Base-by-base conservation (phyloP, 2,888 invertebrate genomes). In the Diadegma fenestrale region DNA sequence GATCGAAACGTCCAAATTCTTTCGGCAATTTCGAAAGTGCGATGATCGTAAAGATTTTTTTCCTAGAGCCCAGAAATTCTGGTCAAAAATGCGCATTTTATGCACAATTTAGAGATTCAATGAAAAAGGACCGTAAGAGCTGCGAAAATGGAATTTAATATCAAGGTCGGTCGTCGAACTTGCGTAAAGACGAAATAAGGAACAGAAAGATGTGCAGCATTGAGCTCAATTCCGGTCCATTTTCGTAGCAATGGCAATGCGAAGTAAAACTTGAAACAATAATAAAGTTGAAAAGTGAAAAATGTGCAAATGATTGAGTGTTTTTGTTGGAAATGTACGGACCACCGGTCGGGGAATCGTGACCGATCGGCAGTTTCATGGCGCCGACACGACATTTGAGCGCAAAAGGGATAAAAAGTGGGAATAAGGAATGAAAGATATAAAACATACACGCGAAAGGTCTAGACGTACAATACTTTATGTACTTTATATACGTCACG, bases 311-410 rank as follows among this genome's bases (percentile, higher is more conserved):
- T 26, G 22, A 17, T 8, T 17, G 12, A 30, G 8, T 61, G 58
- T 73, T 73, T 58, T 58, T n/a, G 4, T 4, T 30, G 30, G 30
- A 30, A 54, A 58, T 17, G 22, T 14, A 26, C n/a, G 45, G 75
- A 75, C 45, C 75, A 75, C 63, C 69, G 76, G 64, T 76, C 80
- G 75, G 76, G 54, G 80, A 69, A 78, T 85, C 81, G 84, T 85
- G 77, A 84, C 58, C 77, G 73, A 85, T 78, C 63, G 78, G 63
- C 45, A 33, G 77, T 85, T 85, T 81, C 78, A 81, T 71, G 80
- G 71, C 69, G 66, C 75, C 73, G 76, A 69, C 72, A 43, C 58
- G 68, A 48, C 58, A 54, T 80, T 78, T 75, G 17, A 66, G 45
- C 64, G 45, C 64, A 8, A 58, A 6, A 61, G 14, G 8, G 51